Base-by-base conservation (phyloP, 2,113 vertebrate genomes). In the Meriones unguiculatus region DNA sequence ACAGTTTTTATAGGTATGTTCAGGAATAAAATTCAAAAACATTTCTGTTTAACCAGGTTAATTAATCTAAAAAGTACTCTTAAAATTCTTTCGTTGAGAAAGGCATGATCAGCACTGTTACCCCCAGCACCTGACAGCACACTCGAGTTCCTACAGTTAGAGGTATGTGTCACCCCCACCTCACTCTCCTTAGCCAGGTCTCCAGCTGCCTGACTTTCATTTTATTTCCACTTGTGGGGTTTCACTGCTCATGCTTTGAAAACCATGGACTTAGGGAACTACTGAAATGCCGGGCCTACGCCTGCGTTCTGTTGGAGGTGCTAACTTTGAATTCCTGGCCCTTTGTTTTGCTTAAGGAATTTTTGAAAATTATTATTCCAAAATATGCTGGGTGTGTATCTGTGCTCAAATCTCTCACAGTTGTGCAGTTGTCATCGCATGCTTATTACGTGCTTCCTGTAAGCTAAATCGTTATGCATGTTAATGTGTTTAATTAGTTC, bases 321-420 rank as follows among this genome's bases (percentile, higher is more conserved):
- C 67, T 84, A 87, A 65, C n/a, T 95, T 84, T 91, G 77, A 88
- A 59, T 52, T 93, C 91, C 77, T 75, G 25, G 2, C 64, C 2
- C 91, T 96, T 25, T 62, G 15, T 35, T 85, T 92, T 72, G 59
- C 78, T 95, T 81, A 35, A 93, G 62, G 18, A 93, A 50, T 73
- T 87, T 41, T 46, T 46, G 78, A 81, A 52, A 35, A 72, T 2
- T 81, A 67, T 85, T 85, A 41, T 91, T 90, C 57, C 24, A 76
- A 38, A 82, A 46, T 90, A 59, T 38, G 70, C 35, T 18, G 35
- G 59, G 75, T 84, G 25, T 76, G 3, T 93, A 32, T 82, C 95
- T 86, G 59, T 85, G 41, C 91, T 94, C 32, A 65, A 0, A 12
- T 90, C 7, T 35, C 57, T 87, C 25, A 17, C 32, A 46, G 20